Conservation (phyloP, 2,888 invertebrate genomes). For the Cataglyphis altisquamis region DNA sequence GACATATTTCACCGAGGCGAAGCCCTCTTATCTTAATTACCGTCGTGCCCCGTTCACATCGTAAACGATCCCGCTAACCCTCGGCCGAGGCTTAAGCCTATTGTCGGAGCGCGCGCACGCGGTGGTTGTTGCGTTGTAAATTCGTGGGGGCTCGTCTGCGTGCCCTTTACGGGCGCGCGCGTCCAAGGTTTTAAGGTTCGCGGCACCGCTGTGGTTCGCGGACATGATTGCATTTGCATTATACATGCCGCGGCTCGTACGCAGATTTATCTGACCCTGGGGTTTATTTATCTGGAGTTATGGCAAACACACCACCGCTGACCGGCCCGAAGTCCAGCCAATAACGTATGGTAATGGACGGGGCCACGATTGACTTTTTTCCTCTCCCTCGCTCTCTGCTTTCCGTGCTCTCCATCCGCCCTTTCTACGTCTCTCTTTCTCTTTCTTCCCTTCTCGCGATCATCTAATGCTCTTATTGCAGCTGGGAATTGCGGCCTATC, state of each 20-base stretch:
- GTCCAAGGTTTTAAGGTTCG: constrained; percentile 77
- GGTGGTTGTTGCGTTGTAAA: constrained; percentile 68
- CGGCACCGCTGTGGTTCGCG: constrained; percentile 75
- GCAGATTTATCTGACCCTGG: constrained; percentile 83
- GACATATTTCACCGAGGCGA: constrained; percentile 32
- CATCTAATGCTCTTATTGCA: constrained; percentile 73
- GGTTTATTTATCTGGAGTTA: constrained; percentile 86
- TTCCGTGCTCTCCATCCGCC: background rate
- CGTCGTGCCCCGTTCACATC: constrained; percentile 32
- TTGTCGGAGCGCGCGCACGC: constrained; percentile 30
- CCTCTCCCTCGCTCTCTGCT: constrained; percentile 52
- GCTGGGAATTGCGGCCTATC: constrained; percentile 73
- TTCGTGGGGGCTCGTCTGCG: constrained; percentile 74
- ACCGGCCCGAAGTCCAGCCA: constrained; percentile 80
- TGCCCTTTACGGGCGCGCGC: constrained; percentile 75
- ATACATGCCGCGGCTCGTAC: constrained; percentile 82
- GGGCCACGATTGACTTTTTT: constrained; percentile 80
- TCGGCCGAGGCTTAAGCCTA: constrained; percentile 62
- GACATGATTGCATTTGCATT: constrained; percentile 86
- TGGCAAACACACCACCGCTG: constrained; percentile 81
- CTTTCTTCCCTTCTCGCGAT: constrained; percentile 14
- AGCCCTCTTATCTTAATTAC: constrained; percentile 69
- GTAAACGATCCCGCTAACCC: constrained; percentile 38
- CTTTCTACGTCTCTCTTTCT: constrained; percentile 10
- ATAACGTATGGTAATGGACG: constrained; percentile 85